Evolutionary conservation across 2,113 vertebrate species (phyloP).

Genomic region (Oncorhynchus nerka): DNA sequence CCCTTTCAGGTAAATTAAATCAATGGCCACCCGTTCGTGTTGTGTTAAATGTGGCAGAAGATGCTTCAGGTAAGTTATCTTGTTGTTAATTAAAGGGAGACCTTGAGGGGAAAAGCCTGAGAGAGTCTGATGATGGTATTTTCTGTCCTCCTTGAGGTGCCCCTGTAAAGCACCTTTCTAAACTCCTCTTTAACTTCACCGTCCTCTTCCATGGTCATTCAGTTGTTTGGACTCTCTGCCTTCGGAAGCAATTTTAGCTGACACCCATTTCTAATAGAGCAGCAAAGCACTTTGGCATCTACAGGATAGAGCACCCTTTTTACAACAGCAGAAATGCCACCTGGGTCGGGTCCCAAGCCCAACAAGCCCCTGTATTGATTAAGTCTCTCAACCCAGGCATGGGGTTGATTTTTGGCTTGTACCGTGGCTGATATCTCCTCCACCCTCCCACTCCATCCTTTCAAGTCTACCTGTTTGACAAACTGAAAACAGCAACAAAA

Average conservation of each 20-base stretch:
- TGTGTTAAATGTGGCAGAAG: slow-evolving; percentile 26
- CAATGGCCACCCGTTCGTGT: slow-evolving; percentile 27
- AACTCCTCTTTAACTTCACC: not conserved
- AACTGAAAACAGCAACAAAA: slow-evolving; percentile 72
- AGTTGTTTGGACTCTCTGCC: slow-evolving; percentile 29
- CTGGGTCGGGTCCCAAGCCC: slow-evolving; percentile 29
- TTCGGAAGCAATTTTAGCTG: slow-evolving; percentile 48
- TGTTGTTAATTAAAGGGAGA: slow-evolving; percentile 15
- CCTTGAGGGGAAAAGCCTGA: not conserved
- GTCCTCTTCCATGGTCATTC: slow-evolving; percentile 25
- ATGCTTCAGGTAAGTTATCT: not conserved
- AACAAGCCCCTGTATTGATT: slow-evolving; percentile 59
- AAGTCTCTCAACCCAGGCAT: slow-evolving; percentile 47
- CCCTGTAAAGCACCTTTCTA: not conserved
- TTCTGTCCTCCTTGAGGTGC: not conserved
- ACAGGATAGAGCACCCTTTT: slow-evolving; percentile 45
- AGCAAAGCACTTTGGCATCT: slow-evolving; percentile 40
- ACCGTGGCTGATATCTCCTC: slow-evolving; percentile 52
- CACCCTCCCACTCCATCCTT: slow-evolving; percentile 47
- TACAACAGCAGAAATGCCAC: slow-evolving; percentile 34
- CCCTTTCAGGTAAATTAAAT: slow-evolving; percentile 33
- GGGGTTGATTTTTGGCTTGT: slow-evolving; percentile 63
- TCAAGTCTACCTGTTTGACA: slow-evolving; percentile 66
- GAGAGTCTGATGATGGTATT: not conserved
- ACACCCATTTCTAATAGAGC: slow-evolving; percentile 58